A percentile compares a stretch with the other conserved stretches of the same genome.
Evolutionary conservation across 2,113 vertebrate genomes (phyloP).

Genomic region (Agapornis roseicollis): DNA sequence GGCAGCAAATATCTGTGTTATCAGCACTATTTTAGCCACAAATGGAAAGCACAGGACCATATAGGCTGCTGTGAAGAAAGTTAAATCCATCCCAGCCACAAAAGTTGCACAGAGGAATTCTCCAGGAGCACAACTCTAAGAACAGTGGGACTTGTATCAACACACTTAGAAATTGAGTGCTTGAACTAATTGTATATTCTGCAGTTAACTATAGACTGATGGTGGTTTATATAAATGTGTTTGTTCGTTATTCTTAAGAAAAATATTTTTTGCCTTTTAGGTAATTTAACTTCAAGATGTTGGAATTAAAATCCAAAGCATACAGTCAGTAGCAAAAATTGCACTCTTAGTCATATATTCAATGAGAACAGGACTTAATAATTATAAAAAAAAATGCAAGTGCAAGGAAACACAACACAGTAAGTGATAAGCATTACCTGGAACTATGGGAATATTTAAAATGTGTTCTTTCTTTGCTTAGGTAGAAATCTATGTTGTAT

Average conservation of each 20-base stretch:
- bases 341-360: neutral
- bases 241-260: neutral
- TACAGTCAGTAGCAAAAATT: neutral
- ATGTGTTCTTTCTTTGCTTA: neutral
- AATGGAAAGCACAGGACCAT: neutral
- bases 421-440: neutral
- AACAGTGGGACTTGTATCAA: neutral
- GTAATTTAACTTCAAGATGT: neutral
- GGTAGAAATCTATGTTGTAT: no score
- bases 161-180: neutral
- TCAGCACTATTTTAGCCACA: neutral
- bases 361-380: neutral
- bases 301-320: neutral
- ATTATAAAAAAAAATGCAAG: neutral
- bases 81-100: neutral
- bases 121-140: neutral
- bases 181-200: neutral
- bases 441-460: neutral
- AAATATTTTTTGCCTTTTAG: neutral
- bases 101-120: neutral
- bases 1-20: neutral
- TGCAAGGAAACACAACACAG: neutral
- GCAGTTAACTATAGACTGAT: neutral
- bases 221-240: neutral
- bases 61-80: neutral